Evolutionary conservation across 2,113 vertebrate genomes (phyloP).

Genomic region (Epinephelus fuscoguttatus): DNA sequence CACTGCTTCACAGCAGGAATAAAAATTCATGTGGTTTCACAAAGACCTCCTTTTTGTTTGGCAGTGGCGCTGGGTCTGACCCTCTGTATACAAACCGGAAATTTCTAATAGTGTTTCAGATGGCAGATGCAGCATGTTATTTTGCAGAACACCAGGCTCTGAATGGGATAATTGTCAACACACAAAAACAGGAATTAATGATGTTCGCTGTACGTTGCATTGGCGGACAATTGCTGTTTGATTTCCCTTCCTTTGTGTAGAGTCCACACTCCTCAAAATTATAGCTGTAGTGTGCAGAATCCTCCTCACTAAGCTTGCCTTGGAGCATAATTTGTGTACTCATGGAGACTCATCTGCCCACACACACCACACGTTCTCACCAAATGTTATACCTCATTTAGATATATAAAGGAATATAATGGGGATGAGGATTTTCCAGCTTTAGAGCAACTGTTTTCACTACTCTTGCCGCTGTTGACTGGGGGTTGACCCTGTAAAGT

Average conservation of each 20-base stretch:
- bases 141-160: background rate
- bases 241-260: constrained; percentile 39
- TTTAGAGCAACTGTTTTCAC: background rate
- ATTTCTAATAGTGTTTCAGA: background rate
- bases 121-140: constrained; percentile 17
- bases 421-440: background rate
- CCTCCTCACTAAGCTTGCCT: constrained; percentile 19
- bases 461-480: background rate
- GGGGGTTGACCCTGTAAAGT: background rate
- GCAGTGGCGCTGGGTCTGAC: background rate
- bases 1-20: constrained; percentile 22
- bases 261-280: constrained; percentile 30
- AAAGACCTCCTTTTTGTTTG: constrained; percentile 34
- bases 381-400: constrained; percentile 30
- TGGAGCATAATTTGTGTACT: constrained; percentile 42
- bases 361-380: constrained; percentile 41
- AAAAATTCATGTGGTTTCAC: constrained; percentile 36
- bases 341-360: constrained; percentile 42
- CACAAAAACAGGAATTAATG: constrained; percentile 48
- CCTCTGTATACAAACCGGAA: background rate
- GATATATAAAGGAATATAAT: constrained; percentile 12
- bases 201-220: constrained; percentile 8
- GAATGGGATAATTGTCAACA: constrained; percentile 43
- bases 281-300: constrained; percentile 34
- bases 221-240: constrained; percentile 33